Conservation (phyloP, 2,797 vertebrate genomes). For the Lepus oiostolus region DNA sequence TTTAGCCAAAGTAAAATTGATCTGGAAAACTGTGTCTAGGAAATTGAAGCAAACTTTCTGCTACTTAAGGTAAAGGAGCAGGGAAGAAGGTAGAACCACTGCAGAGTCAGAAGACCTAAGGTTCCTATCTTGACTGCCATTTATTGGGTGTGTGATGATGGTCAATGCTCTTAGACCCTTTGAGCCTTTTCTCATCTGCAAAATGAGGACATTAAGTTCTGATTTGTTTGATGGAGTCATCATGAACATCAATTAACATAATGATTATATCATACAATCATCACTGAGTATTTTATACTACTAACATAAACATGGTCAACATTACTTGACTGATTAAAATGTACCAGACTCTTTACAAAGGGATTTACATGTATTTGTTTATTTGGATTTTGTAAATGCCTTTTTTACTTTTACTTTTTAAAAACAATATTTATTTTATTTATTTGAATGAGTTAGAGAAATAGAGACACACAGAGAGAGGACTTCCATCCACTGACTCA, state of each 20-base stretch:
- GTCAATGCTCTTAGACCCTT: background rate
- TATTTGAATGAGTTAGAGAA: too few species aligned
- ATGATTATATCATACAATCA: background rate
- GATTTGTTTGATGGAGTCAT: background rate
- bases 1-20: conserved; percentile 1
- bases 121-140: background rate
- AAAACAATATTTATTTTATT: too few species aligned
- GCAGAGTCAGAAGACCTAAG: background rate
- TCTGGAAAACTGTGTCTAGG: background rate
- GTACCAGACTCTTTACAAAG: conserved; percentile 2
- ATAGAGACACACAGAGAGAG: too few species aligned
- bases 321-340: background rate
- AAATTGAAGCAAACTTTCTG: conserved; percentile 12
- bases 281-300: background rate
- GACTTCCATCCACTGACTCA: too few species aligned
- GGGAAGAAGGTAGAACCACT: background rate
- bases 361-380: background rate
- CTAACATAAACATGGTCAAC: background rate
- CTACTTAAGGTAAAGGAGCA: background rate
- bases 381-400: background rate
- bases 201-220: background rate
- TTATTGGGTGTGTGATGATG: background rate
- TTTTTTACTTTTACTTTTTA: background rate
- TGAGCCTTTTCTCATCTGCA: background rate
- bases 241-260: background rate